Conservation (phyloP, 2,113 vertebrate genomes). For the Sarotherodon lohbergeri region DNA sequence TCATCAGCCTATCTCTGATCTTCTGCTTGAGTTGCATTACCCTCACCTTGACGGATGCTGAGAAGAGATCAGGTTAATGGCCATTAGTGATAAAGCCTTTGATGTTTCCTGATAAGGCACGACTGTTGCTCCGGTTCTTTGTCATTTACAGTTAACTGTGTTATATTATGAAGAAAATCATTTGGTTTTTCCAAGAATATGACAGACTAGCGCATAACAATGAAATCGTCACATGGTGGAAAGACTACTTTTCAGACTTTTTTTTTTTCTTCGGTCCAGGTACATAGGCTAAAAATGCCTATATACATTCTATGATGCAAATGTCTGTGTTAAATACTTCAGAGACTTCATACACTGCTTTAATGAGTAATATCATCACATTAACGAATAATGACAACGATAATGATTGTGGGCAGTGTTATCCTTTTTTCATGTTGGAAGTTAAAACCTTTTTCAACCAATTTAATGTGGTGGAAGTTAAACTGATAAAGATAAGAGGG, state of each 20-base stretch:
- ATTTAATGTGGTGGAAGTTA: not conserved
- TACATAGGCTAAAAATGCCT: not conserved
- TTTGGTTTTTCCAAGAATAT: not conserved
- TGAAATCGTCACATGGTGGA: not conserved
- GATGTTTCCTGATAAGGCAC: conserved; percentile 8
- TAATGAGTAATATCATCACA: not conserved
- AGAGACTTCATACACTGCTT: not conserved
- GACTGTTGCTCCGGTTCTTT: not conserved
- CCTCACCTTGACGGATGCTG: conserved; percentile 36
- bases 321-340: not conserved
- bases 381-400: not conserved
- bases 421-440: not conserved
- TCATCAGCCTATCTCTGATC: conserved; percentile 51
- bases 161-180: not conserved
- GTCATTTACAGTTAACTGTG: not conserved
- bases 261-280: fast-evolving
- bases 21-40: conserved; percentile 51
- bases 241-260: not conserved
- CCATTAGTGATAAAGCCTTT: conserved; percentile 47
- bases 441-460: not conserved
- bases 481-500: not conserved
- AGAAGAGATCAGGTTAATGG: conserved; percentile 61
- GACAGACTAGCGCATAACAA: not conserved
- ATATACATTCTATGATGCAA: fast-evolving
- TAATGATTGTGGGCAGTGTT: not conserved